These are phyloP conservation scores for Dendrolimus pini DNA, from an alignment of 2,888 invertebrate species.

Conservation along the genomic window DNA sequence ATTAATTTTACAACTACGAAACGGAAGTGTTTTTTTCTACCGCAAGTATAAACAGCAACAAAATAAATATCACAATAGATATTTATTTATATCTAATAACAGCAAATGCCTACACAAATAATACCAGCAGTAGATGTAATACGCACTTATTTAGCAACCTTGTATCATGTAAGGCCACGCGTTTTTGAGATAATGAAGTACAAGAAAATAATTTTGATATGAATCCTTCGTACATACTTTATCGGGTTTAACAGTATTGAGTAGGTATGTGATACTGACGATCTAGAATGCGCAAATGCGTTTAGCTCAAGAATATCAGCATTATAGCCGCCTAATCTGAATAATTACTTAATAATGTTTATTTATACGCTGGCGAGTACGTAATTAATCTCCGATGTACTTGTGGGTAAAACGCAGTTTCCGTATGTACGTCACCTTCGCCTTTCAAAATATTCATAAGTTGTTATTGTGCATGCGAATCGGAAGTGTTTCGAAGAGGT, in stretches of 20 bases:
- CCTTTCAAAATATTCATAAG: conserved; percentile 53
- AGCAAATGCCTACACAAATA: not conserved
- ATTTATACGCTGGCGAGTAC: conserved; percentile 1
- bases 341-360: conserved; percentile 3
- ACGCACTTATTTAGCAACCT: conserved; percentile 9
- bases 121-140: not conserved
- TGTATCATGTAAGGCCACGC: conserved; percentile 9
- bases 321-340: conserved; percentile 3
- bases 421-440: conserved; percentile 50
- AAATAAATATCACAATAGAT: not conserved
- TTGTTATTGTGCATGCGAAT: conserved; percentile 61
- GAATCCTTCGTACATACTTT: conserved; percentile 7
- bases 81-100: not conserved
- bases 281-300: conserved; percentile 7
- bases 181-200: conserved; percentile 6
- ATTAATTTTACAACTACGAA: not conserved
- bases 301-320: conserved; percentile 3
- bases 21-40: not conserved
- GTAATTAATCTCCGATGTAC: conserved; percentile 9
- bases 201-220: conserved; percentile 8
- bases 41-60: not conserved
- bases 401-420: conserved; percentile 28
- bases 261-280: not conserved
- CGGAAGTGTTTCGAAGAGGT: conserved; percentile 70
- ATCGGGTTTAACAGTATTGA: conserved; percentile 3